phyloP scores from a whole-genome alignment of 2,797 vertebrate genomes.

The Neosilurus hyrtlii region DNA sequence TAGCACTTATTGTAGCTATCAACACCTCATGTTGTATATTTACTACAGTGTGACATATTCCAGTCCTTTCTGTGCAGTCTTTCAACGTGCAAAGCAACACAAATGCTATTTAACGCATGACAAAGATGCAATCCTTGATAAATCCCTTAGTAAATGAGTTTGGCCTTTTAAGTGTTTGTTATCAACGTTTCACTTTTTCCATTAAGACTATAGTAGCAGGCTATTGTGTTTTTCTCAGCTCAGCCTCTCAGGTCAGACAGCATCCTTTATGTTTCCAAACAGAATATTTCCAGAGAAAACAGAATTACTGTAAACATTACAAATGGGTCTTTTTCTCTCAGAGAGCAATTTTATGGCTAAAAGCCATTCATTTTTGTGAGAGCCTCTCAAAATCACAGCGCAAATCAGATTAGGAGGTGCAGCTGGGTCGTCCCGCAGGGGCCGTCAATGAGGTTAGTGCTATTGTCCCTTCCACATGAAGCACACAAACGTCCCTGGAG shows the following conservation, averaged over 20 bases:
- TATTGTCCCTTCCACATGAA: conserved; percentile 47
- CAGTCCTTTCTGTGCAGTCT: not conserved
- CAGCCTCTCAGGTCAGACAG: not conserved
- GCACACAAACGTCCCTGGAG: conserved; percentile 43
- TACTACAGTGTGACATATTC: no score
- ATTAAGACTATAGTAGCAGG: not conserved
- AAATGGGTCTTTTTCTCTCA: conserved; percentile 18
- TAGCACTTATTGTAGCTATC: not conserved
- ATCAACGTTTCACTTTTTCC: not conserved
- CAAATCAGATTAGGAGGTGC: conserved; percentile 45
- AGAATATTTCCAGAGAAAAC: conserved; percentile 27
- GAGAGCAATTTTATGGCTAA: conserved; percentile 40
- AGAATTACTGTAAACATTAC: conserved; percentile 18
- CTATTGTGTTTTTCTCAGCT: not conserved
- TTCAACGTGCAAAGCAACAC: not conserved
- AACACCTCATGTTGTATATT: not conserved
- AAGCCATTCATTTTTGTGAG: conserved; percentile 22
- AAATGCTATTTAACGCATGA: not conserved
- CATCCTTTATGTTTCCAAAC: conserved; percentile 25
- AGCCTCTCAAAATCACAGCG: conserved; percentile 47
- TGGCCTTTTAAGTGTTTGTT: not conserved
- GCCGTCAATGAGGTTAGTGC: conserved; percentile 50
- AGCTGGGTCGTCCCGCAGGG: conserved; percentile 33
- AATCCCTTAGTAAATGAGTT: not conserved
- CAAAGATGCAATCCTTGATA: not conserved